Evolutionary conservation across 2,113 vertebrate species (phyloP).

Genomic region (Muscicapa adusta): DNA sequence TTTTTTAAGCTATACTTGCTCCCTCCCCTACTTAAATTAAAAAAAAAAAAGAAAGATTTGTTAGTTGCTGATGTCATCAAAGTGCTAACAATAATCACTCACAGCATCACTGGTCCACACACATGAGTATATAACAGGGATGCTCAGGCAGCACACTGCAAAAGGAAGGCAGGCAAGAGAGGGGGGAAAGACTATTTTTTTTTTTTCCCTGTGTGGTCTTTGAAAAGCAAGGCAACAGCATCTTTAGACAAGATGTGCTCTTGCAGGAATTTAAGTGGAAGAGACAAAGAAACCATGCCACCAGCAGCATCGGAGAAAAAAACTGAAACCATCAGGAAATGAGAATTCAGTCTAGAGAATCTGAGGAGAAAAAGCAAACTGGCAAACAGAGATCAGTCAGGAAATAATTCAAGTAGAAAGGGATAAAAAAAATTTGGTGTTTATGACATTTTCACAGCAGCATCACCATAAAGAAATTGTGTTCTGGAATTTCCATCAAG

Average conservation of each 20-base stretch:
- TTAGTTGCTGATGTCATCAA: slow-evolving; percentile 63
- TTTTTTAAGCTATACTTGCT: not conserved
- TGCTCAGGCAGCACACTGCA: not conserved
- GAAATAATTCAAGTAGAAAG: not conserved
- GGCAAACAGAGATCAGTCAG: slow-evolving; percentile 30
- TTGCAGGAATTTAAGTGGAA: slow-evolving; percentile 29
- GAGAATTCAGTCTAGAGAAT: slow-evolving; percentile 8
- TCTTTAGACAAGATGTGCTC: slow-evolving; percentile 28
- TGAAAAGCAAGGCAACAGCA: slow-evolving; percentile 43
- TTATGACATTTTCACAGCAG: not conserved
- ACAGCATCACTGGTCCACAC: slow-evolving; percentile 33
- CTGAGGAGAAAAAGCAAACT: not conserved
- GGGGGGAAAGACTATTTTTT: not conserved
- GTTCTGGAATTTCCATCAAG: not conserved
- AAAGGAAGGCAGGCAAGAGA: not conserved
- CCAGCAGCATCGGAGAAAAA: not conserved
- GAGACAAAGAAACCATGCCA: slow-evolving; percentile 39
- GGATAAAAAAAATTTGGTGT: not conserved
- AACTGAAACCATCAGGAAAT: not conserved
- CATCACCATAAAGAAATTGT: not conserved
- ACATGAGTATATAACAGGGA: slow-evolving; percentile 33
- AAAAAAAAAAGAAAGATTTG: not conserved
- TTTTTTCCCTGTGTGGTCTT: not conserved
- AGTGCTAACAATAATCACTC: slow-evolving; percentile 60
- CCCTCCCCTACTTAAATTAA: not conserved